A percentile compares a stretch with the other conserved stretches of the same genome.
Evolutionary conservation across 2,797 vertebrate genomes (phyloP).

Genomic region (Capromys pilorides): DNA sequence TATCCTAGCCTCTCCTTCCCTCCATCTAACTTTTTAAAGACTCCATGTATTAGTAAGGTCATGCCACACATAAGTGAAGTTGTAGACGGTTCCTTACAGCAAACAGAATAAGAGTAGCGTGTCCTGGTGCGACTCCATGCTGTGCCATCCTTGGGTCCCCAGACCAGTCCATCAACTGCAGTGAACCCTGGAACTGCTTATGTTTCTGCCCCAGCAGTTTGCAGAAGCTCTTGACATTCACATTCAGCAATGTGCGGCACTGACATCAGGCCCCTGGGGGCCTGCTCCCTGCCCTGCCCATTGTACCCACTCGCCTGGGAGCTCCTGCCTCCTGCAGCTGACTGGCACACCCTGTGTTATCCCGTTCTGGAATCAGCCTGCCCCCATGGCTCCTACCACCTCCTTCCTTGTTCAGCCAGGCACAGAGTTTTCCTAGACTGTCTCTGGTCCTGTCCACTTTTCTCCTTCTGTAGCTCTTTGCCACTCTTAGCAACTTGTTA

Average conservation of each 20-base stretch:
- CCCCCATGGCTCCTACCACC: neutral
- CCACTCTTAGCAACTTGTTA: neutral
- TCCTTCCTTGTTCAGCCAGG: neutral
- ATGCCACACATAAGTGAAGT: neutral
- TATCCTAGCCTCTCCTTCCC: neutral
- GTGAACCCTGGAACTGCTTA: neutral
- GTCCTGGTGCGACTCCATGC: neutral
- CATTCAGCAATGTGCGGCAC: neutral
- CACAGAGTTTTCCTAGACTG: neutral
- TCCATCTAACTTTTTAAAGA: neutral
- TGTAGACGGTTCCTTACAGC: neutral
- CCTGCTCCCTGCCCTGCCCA: too few relatives aligned
- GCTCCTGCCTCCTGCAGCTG: neutral
- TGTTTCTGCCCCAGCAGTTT: neutral
- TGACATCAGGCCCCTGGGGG: neutral
- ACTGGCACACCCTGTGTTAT: neutral
- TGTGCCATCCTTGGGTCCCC: neutral
- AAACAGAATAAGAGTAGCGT: neutral
- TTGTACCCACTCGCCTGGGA: neutral
- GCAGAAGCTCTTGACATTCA: neutral
- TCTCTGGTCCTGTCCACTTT: neutral
- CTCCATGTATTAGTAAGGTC: neutral
- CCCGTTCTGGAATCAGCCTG: neutral
- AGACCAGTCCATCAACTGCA: neutral
- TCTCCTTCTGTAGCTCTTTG: neutral